Base-by-base conservation (phyloP, 2,888 invertebrate genomes). In the Trissonchulus latispiculum region DNA sequence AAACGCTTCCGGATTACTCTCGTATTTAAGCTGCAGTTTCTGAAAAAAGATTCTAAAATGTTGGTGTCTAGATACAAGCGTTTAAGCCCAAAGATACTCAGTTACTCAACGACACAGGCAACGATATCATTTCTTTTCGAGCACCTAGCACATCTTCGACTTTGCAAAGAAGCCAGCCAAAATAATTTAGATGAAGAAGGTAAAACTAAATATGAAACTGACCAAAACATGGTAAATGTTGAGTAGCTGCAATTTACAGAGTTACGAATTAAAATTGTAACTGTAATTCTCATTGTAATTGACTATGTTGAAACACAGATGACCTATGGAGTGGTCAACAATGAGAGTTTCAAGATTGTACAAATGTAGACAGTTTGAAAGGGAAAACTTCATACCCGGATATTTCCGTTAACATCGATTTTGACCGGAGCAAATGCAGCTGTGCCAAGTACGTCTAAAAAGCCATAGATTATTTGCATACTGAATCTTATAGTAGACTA, bases 401-500 rank as follows among this genome's bases (percentile, higher is more conserved):
- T 82, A 77, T 84, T 84, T 36, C 84, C 83, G 69, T 80, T 78
- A 71, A 84, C 81, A 76, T 84, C 84, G 79, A 83, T 80, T 77
- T 83, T 84, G 2, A 84, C 82, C 3, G 84, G 84, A 61, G 82
- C 80, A 80, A 84, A 84, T 48, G 84, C 83, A 68, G 83, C 82
- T 61, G 82, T 77, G 75, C 81, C 83, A 33, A 84, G 77, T 77
- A 82, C 81, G 77, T 84, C 84, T 83, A 80, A 32, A 80, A 80
- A 73, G n/a, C n/a, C n/a, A n/a, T n/a, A n/a, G n/a, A n/a, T n/a
- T n/a, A n/a, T n/a, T n/a, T n/a, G n/a, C n/a, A n/a, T n/a, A n/a
- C n/a, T n/a, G n/a, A n/a, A n/a, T n/a, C n/a, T n/a, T n/a, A n/a
- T n/a, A n/a, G n/a, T n/a, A n/a, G n/a, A n/a, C n/a, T n/a, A n/a